A percentile compares a stretch with the other conserved stretches of the same genome.
Conservation (phyloP, 1,140 invertebrate species). For the Drosophila nannoptera region DNA sequence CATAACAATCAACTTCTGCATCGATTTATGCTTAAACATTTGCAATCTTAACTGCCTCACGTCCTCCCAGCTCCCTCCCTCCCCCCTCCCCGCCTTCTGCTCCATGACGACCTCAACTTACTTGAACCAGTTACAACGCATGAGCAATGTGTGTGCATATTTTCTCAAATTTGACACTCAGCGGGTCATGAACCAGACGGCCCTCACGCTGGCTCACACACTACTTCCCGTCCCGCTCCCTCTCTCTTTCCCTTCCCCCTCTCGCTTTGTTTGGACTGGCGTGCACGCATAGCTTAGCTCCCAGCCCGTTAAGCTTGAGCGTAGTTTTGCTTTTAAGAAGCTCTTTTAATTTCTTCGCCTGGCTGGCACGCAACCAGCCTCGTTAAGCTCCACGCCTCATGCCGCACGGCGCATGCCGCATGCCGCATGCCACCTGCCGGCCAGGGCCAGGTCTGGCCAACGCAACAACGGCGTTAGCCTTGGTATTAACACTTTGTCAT, state of each 20-base stretch:
- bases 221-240: background rate
- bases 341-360: slow-evolving; percentile 62
- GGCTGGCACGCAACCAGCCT: slow-evolving; percentile 47
- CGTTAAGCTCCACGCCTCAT: slow-evolving; percentile 44
- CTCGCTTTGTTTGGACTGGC: slow-evolving; percentile 24
- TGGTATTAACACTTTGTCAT: slow-evolving; percentile 71
- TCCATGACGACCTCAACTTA: background rate
- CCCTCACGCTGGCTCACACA: background rate
- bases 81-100: background rate
- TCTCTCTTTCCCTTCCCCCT: background rate
- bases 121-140: background rate
- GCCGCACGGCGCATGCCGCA: slow-evolving; percentile 5
- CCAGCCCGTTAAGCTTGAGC: slow-evolving; percentile 19
- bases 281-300: slow-evolving; percentile 23
- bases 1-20: background rate
- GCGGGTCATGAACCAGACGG: slow-evolving; percentile 18
- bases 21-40: background rate
- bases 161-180: slow-evolving; percentile 28
- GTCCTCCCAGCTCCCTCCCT: background rate
- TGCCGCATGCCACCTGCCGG: background rate
- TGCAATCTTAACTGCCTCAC: background rate
- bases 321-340: slow-evolving; percentile 35
- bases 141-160: slow-evolving; percentile 11
- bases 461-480: slow-evolving; percentile 42
- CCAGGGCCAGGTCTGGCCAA: background rate